Base-by-base conservation (phyloP, 2,888 invertebrate species). In the Phortica okadai region DNA sequence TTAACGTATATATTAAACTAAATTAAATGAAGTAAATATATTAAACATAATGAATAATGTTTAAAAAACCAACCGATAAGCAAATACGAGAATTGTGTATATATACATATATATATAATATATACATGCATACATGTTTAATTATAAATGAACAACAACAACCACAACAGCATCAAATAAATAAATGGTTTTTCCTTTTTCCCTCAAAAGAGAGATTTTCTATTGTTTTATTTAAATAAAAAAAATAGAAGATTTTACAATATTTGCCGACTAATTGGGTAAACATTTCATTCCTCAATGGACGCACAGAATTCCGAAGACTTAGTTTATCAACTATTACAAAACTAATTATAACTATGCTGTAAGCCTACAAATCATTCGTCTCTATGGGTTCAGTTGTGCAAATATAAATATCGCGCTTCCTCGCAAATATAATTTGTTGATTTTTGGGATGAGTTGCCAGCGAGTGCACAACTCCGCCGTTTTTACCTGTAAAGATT, bases 391-490 rank as follows among this genome's bases (percentile, higher is more conserved):
- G 77, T 77, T 86, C 88, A 0, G 87, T 78, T 2, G 88, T 80
- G 33, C 80, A 91, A 1, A 92, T 86, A 77, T 90, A 88, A 76
- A 92, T 85, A 58, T 91, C 91, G 64, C 91, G 78, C 8, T 90
- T 86, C 11, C 90, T 83, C 0, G 91, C 91, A 69, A 92, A 88
- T 1, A 92, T 78, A 25, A 91, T 76, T 76, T 91, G 90, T 76
- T 87, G 87, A 2, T 83, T 79, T 14, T 87, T 94, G 0, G 98
- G 98, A 93, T 98, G 98, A 78, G 96, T 94, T 80, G 94, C 94
- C 25, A 98, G 82, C 0, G 98, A 97, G 80, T 97, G 95, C 0
- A 97, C 94, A 0, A 95, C 94, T 77, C 93, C 93, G 73, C 93
- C 93, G 33, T 91, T 91, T n/a, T 88, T 84, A 77, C 86, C 91